Conservation (phyloP, 2,113 vertebrate species). For the Capreolus pygargus region DNA sequence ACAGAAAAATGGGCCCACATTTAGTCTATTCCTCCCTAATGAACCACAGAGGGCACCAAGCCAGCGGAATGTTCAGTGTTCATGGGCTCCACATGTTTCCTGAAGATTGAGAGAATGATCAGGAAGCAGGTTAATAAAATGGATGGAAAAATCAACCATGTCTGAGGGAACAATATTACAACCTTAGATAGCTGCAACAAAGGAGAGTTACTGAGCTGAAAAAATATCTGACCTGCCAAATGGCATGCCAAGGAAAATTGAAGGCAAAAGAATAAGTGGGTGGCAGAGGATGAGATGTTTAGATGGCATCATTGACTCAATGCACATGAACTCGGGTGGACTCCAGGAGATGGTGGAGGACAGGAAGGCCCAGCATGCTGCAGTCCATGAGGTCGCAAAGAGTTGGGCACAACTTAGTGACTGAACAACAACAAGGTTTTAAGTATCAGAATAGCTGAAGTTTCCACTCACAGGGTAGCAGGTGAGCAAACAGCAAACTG, state of each 20-base stretch:
- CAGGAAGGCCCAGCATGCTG: background rate
- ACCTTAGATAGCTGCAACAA: background rate
- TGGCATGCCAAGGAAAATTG: background rate
- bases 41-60: background rate
- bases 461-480: background rate
- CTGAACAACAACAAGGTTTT: background rate
- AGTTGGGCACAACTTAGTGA: background rate
- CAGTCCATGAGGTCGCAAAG: background rate
- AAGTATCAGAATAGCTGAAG: background rate
- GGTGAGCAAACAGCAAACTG: background rate
- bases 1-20: background rate
- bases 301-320: background rate
- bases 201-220: background rate
- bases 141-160: background rate
- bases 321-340: background rate
- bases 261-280: background rate
- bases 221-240: background rate
- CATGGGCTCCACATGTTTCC: background rate
- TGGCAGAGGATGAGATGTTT: background rate
- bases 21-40: background rate
- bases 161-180: background rate
- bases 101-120: background rate
- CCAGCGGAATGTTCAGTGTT: background rate
- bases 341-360: background rate
- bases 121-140: background rate